These are phyloP conservation scores for Sphaerophoria rueppellii DNA, from an alignment of 2,888 invertebrate species.

Conservation along the genomic window DNA sequence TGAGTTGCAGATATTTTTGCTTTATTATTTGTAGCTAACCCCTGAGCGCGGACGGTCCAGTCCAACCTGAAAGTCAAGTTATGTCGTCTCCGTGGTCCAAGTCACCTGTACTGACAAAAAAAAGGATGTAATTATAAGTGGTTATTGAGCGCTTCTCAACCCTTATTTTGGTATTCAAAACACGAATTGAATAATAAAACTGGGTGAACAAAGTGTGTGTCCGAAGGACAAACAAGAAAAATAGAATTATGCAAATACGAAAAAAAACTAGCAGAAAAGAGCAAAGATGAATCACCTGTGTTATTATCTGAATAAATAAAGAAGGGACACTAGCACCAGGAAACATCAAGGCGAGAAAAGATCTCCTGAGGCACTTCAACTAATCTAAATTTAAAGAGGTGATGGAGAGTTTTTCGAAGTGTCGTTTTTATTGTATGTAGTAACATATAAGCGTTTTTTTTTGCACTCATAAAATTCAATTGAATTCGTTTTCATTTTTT, in stretches of 20 bases:
- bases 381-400: background rate
- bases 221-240: conserved; percentile 18
- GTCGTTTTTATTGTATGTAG: background rate
- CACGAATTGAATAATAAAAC: conserved; percentile 64
- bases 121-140: conserved; percentile 53
- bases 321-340: background rate
- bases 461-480: conserved; percentile 44
- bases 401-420: background rate
- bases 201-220: conserved; percentile 20
- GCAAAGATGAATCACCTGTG: conserved; percentile 51
- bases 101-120: background rate
- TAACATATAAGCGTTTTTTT: background rate
- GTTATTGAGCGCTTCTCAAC: conserved; percentile 46
- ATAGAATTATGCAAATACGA: conserved; percentile 19
- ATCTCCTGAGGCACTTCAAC: background rate
- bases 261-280: background rate
- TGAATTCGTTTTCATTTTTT: background rate
- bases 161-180: conserved; percentile 59
- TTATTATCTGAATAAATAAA: conserved; percentile 1
- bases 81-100: background rate
- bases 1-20: background rate
- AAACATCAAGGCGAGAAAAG: background rate
- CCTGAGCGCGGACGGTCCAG: background rate
- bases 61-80: background rate
- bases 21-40: background rate